Base-by-base conservation (phyloP, 2,113 vertebrate genomes). In the Saccopteryx leptura region DNA sequence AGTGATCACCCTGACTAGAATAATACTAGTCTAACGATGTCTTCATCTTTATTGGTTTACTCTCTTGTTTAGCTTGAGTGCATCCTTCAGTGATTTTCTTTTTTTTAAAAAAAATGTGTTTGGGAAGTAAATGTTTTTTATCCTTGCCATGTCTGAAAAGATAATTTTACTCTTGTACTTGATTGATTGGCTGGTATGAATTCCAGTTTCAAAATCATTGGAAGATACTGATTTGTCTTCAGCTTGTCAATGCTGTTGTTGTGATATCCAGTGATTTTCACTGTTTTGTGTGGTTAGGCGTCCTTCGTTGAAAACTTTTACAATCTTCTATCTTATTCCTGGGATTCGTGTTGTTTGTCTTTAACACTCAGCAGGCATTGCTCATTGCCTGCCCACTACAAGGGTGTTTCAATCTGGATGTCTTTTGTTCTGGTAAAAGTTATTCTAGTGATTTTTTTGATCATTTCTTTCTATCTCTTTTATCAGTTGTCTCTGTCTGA, bases 131-230 rank as follows among this genome's bases (percentile, higher is more conserved):
- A 68, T 56, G 18, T 56, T 84, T n/a, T 52, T 18, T 69, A 39
- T 39, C 56, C 21, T 54, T 1, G 4, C 31, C 54, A 58, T 69
- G 50, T 56, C 82, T 84, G 52, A 68, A 88, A 91, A 85, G 52
- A 54, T 86, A 28, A 86, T 24, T 83, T 15, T 23, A 50, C 23
- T 48, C 74, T 79, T 87, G 26, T n/a, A 39, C 5, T 80, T 71
- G 21, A 74, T 54, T 54, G 82, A 93, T 65, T 31, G 28, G 23
- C 52, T 76, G 18, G 13, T 66, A 60, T 60, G 66, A 84, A 69
- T 91, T 95, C 61, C 72, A 7, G 87, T 60, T 88, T 87, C 48
- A 78, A 86, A 93, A 66, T 69, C 28, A 28, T 54, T 39, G 60
- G 72, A 84, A 91, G n/a, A 56, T 24, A 18, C 11, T 28, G 26